These are phyloP conservation scores for Porites lutea DNA, from an alignment of 64 coral and sea anemone genomes.

Conservation along the genomic window DNA sequence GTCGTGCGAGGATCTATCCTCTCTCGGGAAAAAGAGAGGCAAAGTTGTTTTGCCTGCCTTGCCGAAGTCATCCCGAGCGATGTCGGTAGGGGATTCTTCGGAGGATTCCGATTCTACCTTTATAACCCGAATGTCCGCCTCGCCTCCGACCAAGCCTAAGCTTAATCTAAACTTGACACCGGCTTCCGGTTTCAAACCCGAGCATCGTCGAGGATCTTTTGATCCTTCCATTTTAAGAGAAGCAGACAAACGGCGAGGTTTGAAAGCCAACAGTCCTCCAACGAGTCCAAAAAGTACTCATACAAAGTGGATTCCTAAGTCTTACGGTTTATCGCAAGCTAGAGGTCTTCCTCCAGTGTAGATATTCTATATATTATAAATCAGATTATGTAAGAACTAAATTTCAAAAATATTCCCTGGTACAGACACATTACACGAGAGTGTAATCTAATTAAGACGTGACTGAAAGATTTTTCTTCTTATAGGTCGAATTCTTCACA, in stretches of 20 bases:
- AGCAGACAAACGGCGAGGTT: conserved; percentile 12
- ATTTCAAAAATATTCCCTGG: too few relatives aligned
- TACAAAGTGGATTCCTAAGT: conserved; percentile 82
- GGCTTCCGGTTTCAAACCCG: conserved; percentile 52
- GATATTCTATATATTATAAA: background rate
- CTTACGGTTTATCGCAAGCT: conserved; percentile 32
- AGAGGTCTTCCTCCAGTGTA: conserved; percentile 55
- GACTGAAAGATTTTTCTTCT: too few relatives aligned
- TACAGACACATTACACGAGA: too few relatives aligned
- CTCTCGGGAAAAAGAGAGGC: conserved; percentile 20
- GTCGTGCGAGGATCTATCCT: conserved; percentile 83
- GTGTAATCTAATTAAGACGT: too few relatives aligned
- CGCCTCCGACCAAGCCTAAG: conserved; percentile 45
- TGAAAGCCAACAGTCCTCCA: conserved; percentile 1
- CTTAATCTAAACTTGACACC: conserved; percentile 37
- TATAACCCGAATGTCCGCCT: conserved; percentile 63
- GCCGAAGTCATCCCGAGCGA: background rate
- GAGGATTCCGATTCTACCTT: conserved; percentile 66
- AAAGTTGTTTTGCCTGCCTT: conserved; percentile 63
- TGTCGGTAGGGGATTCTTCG: conserved; percentile 6
- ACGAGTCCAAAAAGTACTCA: conserved; percentile 38
- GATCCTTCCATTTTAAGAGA: conserved; percentile 70
- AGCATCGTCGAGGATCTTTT: conserved; percentile 78
- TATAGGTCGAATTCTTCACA: too few relatives aligned
- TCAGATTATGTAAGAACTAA: too few relatives aligned